Base-by-base conservation (phyloP, 2,113 vertebrate genomes). In the Corythoichthys haematopterus region DNA sequence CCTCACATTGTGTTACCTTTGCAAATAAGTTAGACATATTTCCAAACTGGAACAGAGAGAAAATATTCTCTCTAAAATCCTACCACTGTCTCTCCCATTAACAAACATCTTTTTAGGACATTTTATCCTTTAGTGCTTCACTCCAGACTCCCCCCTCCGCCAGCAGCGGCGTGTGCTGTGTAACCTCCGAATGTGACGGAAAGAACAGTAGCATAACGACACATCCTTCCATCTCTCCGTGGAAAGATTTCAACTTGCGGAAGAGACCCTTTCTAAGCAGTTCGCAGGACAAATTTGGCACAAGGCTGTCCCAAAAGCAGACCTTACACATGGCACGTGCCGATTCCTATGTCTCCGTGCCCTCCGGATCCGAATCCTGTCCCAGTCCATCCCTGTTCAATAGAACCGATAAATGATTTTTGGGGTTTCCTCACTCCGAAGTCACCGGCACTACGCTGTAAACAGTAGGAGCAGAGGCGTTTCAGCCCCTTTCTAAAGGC, bases 401-500 rank as follows among this genome's bases (percentile, higher is more conserved):
- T 65, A 64, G 80, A 50, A 2, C 91, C 82, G 89, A 77, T 88
- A 74, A 51, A 94, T 88, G 84, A 89, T 91, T 80, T 93, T 92
- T 73, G 93, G 82, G 86, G 90, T 78, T 87, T 91, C 70, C 87
- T 89, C 88, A 82, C 86, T 40, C 79, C 73, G 15, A 82, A 84
- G 50, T 87, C 64, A 69, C 87, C 36, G 65, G 76, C 57, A 0
- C 80, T 72, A 74, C 92, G 91, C 80, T 91, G 94, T 63, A 93
- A 81, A 51, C 96, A 98, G 4, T 95, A 94, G 79, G 94, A 91
- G 84, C 97, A 98, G 76, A 99, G 93, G 76, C 93, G 94, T 79
- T 96, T 98, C 20, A 99, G 90, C 71, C 97, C 97, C 83, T 93
- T 96, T 80, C 95, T 94, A 91, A 99, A 99, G 84, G 95, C 95